Base-by-base conservation (phyloP, 2,888 invertebrate species). In the Neocrepidodera transversa region DNA sequence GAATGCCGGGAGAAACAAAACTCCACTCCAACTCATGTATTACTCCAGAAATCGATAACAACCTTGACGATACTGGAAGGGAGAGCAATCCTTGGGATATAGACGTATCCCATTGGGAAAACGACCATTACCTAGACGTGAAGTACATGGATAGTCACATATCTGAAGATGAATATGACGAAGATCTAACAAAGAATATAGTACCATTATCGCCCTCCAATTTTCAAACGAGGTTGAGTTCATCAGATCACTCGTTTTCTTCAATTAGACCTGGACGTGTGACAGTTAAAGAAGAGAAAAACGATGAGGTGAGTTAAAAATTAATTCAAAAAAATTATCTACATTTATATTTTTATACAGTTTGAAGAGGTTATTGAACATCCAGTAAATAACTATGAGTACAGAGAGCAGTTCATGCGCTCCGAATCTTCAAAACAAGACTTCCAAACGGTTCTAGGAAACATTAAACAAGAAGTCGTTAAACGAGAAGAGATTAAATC, bases 1-100 rank as follows among this genome's bases (percentile, higher is more conserved):
- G 84, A 62, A 79, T 85, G 72, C 85, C 84, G 1, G 85, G 84
- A 23, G 85, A 84, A 71, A 72, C 80, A 10, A 83, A 82, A 67
- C 72, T 68, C 5, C 71, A 74, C 47, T 72, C 70, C 62, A 65
- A 71, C 28, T 53, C 59, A 45, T 56, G 58, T 43, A 50, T 2
- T 7, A 16, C 40, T 6, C 0, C 38, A 14, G 47, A 48, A 32
- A 55, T 18, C 3, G 23, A 30, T 7, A 8, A 16, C 17, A 49
- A 5, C 11, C 16, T 13, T 20, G 11, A 16, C 8, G 36, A 42
- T 11, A 48, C 28, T 14, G 52, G 48, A 49, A 30, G 14, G 14
- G 45, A 50, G 10, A 14, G 11, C 13, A 55, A 40, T 28, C 48
- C 40, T 13, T 60, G 60, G 60, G 60, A 60, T 28, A 48, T 60